These are phyloP conservation scores for Acomys russatus DNA, from an alignment of 2,797 vertebrate genomes.

Conservation along the genomic window DNA sequence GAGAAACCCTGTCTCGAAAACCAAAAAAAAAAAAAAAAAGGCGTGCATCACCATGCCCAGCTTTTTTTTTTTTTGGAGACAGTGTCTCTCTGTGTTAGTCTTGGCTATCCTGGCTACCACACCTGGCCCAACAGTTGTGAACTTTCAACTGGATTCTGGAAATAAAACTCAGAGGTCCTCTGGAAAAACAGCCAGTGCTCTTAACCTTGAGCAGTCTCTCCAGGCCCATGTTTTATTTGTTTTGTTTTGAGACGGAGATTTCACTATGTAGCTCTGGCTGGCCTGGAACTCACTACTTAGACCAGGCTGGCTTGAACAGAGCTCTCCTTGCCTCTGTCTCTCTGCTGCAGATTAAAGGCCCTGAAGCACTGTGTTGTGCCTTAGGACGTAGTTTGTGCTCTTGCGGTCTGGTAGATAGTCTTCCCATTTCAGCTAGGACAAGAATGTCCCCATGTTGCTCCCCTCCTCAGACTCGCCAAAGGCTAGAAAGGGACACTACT, in stretches of 20 bases:
- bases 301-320: not conserved
- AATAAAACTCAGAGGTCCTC: not conserved
- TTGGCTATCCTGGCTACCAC: not conserved
- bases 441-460: not conserved
- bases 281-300: not conserved
- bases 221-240: not conserved
- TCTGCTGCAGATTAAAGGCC: not conserved
- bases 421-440: conserved; percentile 18
- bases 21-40: too few species aligned
- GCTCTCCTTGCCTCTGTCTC: not conserved
- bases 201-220: not conserved
- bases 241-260: conserved; percentile 33
- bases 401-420: conserved; percentile 33
- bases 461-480: conserved; percentile 49
- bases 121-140: not conserved
- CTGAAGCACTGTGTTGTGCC: not conserved
- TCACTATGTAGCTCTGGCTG: not conserved
- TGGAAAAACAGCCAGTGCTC: not conserved
- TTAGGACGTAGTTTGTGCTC: not conserved
- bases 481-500: not conserved
- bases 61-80: too few species aligned
- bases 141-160: not conserved
- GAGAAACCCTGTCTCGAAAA: too few species aligned
- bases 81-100: too few species aligned
- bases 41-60: too few species aligned